Conservation (phyloP, 2,888 invertebrate species). For the Troglohyphantes excavatus region DNA sequence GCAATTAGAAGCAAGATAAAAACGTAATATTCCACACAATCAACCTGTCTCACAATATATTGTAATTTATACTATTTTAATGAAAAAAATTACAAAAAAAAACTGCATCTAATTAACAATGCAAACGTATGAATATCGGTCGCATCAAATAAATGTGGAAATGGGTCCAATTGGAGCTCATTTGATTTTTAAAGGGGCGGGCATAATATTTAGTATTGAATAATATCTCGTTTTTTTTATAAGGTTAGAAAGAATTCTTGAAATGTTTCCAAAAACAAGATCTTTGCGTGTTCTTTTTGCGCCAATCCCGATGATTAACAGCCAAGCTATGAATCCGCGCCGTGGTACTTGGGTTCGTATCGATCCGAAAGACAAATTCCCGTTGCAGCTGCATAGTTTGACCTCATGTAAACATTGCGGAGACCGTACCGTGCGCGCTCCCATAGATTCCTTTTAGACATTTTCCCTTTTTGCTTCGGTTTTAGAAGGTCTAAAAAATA, state of each 20-base stretch:
- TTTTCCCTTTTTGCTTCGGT: conserved; percentile 27
- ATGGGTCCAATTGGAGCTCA: no score
- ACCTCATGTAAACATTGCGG: conserved; percentile 70
- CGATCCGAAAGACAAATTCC: conserved; percentile 34
- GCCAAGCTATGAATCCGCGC: conserved; percentile 24
- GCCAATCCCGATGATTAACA: conserved; percentile 17
- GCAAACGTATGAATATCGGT: no score
- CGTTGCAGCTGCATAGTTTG: conserved; percentile 50
- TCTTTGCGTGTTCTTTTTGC: conserved; percentile 1
- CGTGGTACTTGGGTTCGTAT: conserved; percentile 3
- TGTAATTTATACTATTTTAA: no score
- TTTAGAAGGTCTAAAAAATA: background rate
- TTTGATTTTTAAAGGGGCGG: no score
- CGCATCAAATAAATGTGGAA: no score
- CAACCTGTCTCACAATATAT: no score
- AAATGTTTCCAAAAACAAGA: background rate
- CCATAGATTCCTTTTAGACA: conserved; percentile 30
- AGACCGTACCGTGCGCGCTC: conserved; percentile 25
- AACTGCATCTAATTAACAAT: no score
- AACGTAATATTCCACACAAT: no score
- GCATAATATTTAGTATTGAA: no score
- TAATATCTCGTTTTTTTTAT: no score
- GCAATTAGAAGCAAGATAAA: no score
- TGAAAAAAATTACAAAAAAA: no score
- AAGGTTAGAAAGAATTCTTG: background rate